phyloP scores from a whole-genome alignment of 2,797 vertebrate species.

The Ceryle rudis region DNA sequence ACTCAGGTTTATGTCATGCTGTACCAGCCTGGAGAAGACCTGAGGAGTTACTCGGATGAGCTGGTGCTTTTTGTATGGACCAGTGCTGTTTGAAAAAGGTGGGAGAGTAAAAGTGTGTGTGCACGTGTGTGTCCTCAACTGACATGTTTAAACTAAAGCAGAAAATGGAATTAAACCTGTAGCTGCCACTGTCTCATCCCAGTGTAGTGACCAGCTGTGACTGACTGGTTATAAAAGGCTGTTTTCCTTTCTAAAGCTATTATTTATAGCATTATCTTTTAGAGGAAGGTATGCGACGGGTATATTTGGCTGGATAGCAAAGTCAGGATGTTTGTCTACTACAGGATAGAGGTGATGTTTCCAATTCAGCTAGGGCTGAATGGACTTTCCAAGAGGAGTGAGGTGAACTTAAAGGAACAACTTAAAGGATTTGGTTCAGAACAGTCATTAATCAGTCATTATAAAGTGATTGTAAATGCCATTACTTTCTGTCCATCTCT shows the following conservation, averaged over 20 bases:
- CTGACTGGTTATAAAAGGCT: neutral
- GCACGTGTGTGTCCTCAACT: neutral
- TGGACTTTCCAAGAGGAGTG: neutral
- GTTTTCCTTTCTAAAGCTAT: neutral
- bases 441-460: constrained; percentile 46
- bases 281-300: neutral
- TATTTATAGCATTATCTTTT: neutral
- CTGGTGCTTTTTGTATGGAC: neutral
- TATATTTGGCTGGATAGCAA: neutral
- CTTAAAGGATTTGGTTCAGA: constrained; percentile 25
- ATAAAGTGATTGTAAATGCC: constrained; percentile 20
- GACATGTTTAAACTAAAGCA: neutral
- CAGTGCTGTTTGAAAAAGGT: neutral
- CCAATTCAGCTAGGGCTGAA: neutral
- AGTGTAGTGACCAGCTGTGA: neutral
- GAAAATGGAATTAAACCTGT: neutral
- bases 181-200: neutral
- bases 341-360: neutral
- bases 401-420: neutral
- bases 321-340: neutral
- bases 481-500: constrained; percentile 26
- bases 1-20: neutral
- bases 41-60: neutral
- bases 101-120: neutral
- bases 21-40: neutral